These are phyloP conservation scores for Emberiza fucata DNA, from an alignment of 2,113 vertebrate genomes.

Conservation along the genomic window DNA sequence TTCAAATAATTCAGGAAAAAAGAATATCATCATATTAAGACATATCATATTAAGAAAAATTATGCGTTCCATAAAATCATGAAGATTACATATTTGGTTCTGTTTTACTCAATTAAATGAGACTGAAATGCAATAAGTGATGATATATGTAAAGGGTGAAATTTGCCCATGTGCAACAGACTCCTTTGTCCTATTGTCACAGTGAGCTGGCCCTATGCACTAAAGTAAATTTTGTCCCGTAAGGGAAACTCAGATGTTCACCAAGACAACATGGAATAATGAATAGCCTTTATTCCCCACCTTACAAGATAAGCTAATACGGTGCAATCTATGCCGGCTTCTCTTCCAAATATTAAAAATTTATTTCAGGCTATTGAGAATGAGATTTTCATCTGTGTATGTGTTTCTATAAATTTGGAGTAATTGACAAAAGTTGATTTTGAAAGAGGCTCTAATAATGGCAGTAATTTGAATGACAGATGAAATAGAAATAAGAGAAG, in stretches of 20 bases:
- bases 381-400: not conserved
- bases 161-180: not conserved
- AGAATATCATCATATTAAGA: not conserved
- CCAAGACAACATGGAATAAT: not conserved
- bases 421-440: not conserved
- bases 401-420: not conserved
- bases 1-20: not conserved
- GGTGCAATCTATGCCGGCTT: not conserved
- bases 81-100: not conserved
- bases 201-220: not conserved
- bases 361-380: not conserved
- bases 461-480: not conserved
- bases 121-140: not conserved
- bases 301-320: not conserved
- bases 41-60: not conserved
- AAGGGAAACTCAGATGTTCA: not conserved
- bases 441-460: not conserved
- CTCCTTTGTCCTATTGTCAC: not conserved
- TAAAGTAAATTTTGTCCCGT: not conserved
- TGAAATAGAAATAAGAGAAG: not conserved
- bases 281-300: not conserved
- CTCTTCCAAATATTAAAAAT: not conserved
- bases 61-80: not conserved
- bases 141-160: not conserved
- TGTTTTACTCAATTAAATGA: not conserved